These are phyloP conservation scores for Apoda limacodes DNA, from an alignment of 2,888 invertebrate genomes.

Conservation along the genomic window DNA sequence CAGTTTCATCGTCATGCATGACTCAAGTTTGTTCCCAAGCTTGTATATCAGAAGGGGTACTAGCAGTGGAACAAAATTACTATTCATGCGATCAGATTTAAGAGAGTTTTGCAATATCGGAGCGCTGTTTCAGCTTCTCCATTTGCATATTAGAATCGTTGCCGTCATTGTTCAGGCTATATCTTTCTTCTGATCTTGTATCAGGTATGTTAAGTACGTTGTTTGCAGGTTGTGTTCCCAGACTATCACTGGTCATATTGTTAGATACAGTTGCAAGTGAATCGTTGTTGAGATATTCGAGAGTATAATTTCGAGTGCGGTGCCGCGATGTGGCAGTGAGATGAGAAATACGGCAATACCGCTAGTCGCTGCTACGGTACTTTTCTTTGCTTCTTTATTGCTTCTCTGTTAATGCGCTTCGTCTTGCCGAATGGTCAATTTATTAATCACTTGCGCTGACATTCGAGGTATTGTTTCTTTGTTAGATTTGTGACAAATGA, in stretches of 20 bases:
- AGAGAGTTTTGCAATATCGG: slow-evolving; percentile 33
- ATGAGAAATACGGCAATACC: slow-evolving; percentile 57
- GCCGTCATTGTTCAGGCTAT: slow-evolving; percentile 60
- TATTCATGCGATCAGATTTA: slow-evolving; percentile 29
- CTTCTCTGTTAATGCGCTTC: slow-evolving; percentile 57
- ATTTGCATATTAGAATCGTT: slow-evolving; percentile 48
- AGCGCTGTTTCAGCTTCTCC: slow-evolving; percentile 29
- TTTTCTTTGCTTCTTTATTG: slow-evolving; percentile 45
- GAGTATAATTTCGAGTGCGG: slow-evolving; percentile 55
- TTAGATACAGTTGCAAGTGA: slow-evolving; percentile 60
- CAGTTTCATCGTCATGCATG: slow-evolving; percentile 47
- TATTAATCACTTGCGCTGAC: slow-evolving; percentile 50
- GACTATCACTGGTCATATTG: slow-evolving; percentile 54
- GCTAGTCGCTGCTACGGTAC: slow-evolving; percentile 63
- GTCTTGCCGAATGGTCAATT: slow-evolving; percentile 53
- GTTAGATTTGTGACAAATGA: too few species aligned
- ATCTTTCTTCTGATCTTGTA: slow-evolving; percentile 47
- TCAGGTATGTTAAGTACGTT: slow-evolving; percentile 42
- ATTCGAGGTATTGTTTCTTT: slow-evolving; percentile 26
- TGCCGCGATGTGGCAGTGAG: slow-evolving; percentile 26
- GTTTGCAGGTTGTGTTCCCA: slow-evolving; percentile 53
- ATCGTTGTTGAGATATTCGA: slow-evolving; percentile 52
- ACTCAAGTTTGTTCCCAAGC: slow-evolving; percentile 41
- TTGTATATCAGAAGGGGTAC: slow-evolving; percentile 39
- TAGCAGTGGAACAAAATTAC: slow-evolving; percentile 30